Evolutionary conservation across 2,888 invertebrate genomes (phyloP).

Genomic region (Phragmatobia fuliginosa): DNA sequence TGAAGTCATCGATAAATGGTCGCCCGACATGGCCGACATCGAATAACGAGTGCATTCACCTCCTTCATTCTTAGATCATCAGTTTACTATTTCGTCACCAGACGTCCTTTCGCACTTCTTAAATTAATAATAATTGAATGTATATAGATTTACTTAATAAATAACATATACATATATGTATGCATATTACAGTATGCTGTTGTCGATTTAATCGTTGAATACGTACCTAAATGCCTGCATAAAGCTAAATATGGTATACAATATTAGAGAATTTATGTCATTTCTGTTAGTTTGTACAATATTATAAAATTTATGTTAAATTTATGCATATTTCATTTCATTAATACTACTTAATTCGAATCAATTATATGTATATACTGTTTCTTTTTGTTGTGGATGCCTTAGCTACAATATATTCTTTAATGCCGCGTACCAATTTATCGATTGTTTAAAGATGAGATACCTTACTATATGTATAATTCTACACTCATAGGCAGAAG

Average conservation of each 20-base stretch:
- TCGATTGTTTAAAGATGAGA: background rate
- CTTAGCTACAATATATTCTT: background rate
- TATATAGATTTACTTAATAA: background rate
- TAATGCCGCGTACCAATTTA: background rate
- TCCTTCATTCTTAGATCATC: slow-evolving; percentile 56
- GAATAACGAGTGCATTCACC: slow-evolving; percentile 52
- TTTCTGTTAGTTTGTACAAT: background rate
- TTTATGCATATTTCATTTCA: background rate
- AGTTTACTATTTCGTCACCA: slow-evolving; percentile 26
- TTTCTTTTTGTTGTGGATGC: background rate
- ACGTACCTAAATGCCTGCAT: background rate
- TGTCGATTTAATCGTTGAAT: background rate
- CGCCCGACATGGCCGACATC: slow-evolving; percentile 26
- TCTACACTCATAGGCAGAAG: background rate
- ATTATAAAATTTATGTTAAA: background rate
- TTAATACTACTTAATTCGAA: background rate
- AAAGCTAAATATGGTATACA: background rate
- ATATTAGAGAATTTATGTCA: background rate
- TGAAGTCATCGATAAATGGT: slow-evolving; percentile 51
- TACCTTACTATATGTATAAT: background rate
- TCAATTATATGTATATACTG: background rate
- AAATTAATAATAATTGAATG: background rate
- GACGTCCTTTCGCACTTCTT: slow-evolving; percentile 10
- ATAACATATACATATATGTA: no score
- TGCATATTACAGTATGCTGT: background rate